phyloP scores from a whole-genome alignment of 2,888 invertebrate genomes.

The Nomada lathburiana region DNA sequence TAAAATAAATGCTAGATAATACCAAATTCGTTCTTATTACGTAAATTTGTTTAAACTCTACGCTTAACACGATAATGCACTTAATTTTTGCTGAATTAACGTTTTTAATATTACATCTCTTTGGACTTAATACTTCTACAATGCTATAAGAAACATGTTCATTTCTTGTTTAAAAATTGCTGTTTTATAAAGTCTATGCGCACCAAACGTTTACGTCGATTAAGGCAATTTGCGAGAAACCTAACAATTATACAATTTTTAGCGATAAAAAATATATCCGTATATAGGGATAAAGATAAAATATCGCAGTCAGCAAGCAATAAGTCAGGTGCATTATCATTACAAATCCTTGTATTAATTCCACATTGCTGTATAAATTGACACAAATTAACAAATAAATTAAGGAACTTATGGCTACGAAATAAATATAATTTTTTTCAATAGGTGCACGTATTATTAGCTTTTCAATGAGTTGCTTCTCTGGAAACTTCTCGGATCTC shows the following conservation, averaged over 20 bases:
- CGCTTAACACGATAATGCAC: conserved; percentile 75
- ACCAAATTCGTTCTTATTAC: conserved; percentile 80
- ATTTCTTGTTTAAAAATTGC: conserved; percentile 29
- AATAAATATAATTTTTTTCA: conserved; percentile 73
- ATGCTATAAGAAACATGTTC: conserved; percentile 36
- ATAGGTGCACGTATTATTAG: conserved; percentile 75
- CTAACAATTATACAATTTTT: conserved; percentile 19
- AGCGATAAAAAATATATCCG: conserved; percentile 13
- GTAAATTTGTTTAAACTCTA: conserved; percentile 61
- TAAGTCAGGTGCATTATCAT: conserved; percentile 65
- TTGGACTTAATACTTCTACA: conserved; percentile 35
- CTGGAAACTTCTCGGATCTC: conserved; percentile 80
- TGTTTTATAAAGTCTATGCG: conserved; percentile 43
- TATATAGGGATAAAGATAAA: conserved; percentile 33
- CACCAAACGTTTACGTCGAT: conserved; percentile 23
- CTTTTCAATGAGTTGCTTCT: conserved; percentile 83
- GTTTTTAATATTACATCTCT: conserved; percentile 22
- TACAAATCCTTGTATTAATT: conserved; percentile 29
- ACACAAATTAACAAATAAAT: conserved; percentile 59
- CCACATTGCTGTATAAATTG: conserved; percentile 45
- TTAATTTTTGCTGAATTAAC: conserved; percentile 52
- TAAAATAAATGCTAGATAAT: conserved; percentile 84
- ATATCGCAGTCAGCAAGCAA: conserved; percentile 39
- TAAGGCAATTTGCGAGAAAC: conserved; percentile 31
- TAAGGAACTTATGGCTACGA: conserved; percentile 63